A percentile compares a stretch with the other conserved stretches of the same genome.
phyloP scores from a whole-genome alignment of 1,140 invertebrate genomes.

The Procambarus clarkii region DNA sequence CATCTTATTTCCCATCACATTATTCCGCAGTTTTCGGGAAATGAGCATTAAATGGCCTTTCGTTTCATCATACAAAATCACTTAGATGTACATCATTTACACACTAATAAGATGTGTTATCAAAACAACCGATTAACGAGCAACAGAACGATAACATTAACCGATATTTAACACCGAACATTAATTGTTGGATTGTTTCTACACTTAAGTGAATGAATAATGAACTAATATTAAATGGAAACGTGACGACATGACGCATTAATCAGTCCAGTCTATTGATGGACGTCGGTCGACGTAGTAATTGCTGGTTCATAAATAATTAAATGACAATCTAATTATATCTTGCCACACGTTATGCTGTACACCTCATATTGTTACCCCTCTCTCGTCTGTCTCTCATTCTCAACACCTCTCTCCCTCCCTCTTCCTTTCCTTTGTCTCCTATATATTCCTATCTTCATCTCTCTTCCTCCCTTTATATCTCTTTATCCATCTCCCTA shows the following conservation, averaged over 20 bases:
- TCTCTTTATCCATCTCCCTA: background rate
- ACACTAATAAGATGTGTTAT: too few relatives aligned
- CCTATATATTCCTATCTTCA: background rate
- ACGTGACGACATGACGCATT: background rate
- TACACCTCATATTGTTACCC: background rate
- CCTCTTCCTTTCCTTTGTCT: background rate
- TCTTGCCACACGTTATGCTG: too few relatives aligned
- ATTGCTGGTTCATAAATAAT: too few relatives aligned
- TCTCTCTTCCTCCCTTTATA: background rate
- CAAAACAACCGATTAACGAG: background rate
- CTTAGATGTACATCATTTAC: too few relatives aligned
- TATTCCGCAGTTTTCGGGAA: too few relatives aligned
- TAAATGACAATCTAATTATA: too few relatives aligned
- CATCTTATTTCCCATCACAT: too few relatives aligned
- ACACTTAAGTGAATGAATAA: background rate
- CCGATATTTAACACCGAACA: background rate
- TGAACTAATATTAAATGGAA: background rate
- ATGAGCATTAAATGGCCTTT: too few relatives aligned
- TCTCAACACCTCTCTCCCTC: background rate
- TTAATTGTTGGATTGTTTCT: background rate
- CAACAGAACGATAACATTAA: background rate
- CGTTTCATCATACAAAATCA: too few relatives aligned
- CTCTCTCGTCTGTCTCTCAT: background rate
- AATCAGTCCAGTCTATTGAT: too few relatives aligned
- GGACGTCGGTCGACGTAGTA: too few relatives aligned